Base-by-base conservation (phyloP, 2,888 invertebrate genomes). In the Cacoxenus indagator region DNA sequence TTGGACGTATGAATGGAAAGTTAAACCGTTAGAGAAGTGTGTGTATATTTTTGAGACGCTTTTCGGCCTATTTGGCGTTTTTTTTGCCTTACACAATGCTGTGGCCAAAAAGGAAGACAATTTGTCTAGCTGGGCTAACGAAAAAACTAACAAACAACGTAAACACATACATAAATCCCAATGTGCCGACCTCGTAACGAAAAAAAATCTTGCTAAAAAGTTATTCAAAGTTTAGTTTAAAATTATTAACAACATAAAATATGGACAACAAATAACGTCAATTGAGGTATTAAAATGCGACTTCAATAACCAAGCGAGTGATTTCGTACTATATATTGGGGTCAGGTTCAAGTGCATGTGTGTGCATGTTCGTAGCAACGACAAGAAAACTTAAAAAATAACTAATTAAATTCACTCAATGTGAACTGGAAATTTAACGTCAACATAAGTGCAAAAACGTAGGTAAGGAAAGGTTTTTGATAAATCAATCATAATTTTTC, bases 231-330 rank as follows among this genome's bases (percentile, higher is more conserved):
- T 19, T 11, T 19, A 9, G 9, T 17, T 22, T 19, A 9, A 51
- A 17, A 51, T 31, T 17, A 8, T 19, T 8, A 59, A 29, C n/a
- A 26, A 14, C 2, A 8, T 29, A n/a, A 24, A 27, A 24, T 29
- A 43, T 4, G 11, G 8, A 22, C 22, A 17, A 24, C 45, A 45
- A 17, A 22, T 14, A 57, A 2, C 4, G 37, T 37, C 37, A 29
- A 29, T 57, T 57, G 57, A 57, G 24, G 22, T 24, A 61, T 61
- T 61, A 2, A 43, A 59, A 62, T 26, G 61, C 24, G 43, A 45
- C 26, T n/a, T 62, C 61, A 62, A 62, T 62, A 62, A 59, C 37
- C 8, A 62, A 62, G 45, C n/a, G 57, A n/a, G n/a, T n/a, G 57
- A 57, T 57, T 17, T 4, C 27, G 57, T 29, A 26, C 22, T 62